phyloP scores from a whole-genome alignment of 1,140 invertebrate genomes.

The Halyomorpha halys region DNA sequence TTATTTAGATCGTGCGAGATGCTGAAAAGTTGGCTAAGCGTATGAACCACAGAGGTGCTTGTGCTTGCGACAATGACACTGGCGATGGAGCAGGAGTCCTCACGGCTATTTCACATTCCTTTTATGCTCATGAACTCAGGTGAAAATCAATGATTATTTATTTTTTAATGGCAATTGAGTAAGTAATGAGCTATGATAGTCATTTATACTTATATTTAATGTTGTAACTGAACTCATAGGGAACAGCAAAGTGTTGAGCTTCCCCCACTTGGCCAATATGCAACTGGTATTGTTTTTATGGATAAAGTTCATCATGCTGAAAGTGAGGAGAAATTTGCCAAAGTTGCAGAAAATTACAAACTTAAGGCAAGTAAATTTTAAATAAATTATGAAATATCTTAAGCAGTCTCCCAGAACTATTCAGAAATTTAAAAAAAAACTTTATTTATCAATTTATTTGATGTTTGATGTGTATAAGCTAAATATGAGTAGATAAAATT shows the following conservation, averaged over 20 bases:
- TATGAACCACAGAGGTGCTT: slow-evolving; percentile 98
- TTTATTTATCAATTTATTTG: no score
- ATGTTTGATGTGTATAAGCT: no score
- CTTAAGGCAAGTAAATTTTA: slow-evolving; percentile 47
- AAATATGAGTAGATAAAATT: no score
- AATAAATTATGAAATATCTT: no score
- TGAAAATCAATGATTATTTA: slow-evolving; percentile 34
- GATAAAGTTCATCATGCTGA: slow-evolving; percentile 71
- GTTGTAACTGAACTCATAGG: slow-evolving; percentile 37
- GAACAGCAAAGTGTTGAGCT: slow-evolving; percentile 66
- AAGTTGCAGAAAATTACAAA: slow-evolving; percentile 67
- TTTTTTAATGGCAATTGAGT: not conserved
- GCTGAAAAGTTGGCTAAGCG: slow-evolving; percentile 84
- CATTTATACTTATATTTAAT: not conserved
- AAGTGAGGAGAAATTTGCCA: slow-evolving; percentile 69
- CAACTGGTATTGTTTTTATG: slow-evolving; percentile 91
- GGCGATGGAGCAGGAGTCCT: slow-evolving; percentile 96
- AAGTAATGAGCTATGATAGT: not conserved
- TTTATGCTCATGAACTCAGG: slow-evolving; percentile 76
- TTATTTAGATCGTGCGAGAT: slow-evolving; percentile 79
- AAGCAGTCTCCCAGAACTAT: no score
- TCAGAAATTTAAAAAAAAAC: no score
- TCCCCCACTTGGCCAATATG: slow-evolving; percentile 79
- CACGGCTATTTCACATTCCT: slow-evolving; percentile 88
- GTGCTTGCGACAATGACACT: slow-evolving; percentile 96